These are phyloP conservation scores for Rhinichthys osculus DNA, from an alignment of 2,797 vertebrate species.

Conservation along the genomic window DNA sequence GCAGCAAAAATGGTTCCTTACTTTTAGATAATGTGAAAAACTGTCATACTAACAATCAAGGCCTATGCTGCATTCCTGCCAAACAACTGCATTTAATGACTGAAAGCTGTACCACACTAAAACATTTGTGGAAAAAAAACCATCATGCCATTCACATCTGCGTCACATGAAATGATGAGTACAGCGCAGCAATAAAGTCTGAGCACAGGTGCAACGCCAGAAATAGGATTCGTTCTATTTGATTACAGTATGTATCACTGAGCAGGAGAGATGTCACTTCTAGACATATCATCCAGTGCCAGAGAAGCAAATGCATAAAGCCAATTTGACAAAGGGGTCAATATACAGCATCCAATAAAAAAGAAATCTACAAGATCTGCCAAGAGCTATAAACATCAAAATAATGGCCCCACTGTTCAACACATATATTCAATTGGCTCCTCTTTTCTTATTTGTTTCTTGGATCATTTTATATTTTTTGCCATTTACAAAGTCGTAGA, in stretches of 20 bases:
- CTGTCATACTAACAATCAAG: slow-evolving; percentile 31
- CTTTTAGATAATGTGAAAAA: slow-evolving; percentile 29
- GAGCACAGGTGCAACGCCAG: slow-evolving; percentile 61
- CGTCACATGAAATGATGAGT: slow-evolving; percentile 56
- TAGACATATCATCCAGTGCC: slow-evolving; percentile 55
- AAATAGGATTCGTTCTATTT: slow-evolving; percentile 62
- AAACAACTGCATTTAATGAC: slow-evolving; percentile 48
- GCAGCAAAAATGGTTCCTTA: slow-evolving; percentile 27
- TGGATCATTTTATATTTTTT: slow-evolving; percentile 43
- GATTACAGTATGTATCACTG: slow-evolving; percentile 57
- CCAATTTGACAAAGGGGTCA: slow-evolving; percentile 63
- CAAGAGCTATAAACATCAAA: slow-evolving; percentile 57
- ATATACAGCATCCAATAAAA: slow-evolving; percentile 50
- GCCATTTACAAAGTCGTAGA: slow-evolving; percentile 51
- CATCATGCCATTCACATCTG: slow-evolving; percentile 51
- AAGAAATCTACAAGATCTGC: slow-evolving; percentile 57
- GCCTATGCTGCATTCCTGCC: slow-evolving; percentile 29
- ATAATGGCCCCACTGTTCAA: slow-evolving; percentile 49
- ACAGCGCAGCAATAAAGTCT: slow-evolving; percentile 54
- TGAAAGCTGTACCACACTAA: slow-evolving; percentile 38
- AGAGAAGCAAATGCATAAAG: slow-evolving; percentile 55
- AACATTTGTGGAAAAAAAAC: slow-evolving; percentile 44
- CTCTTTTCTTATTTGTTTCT: slow-evolving; percentile 45
- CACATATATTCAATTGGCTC: slow-evolving; percentile 52
- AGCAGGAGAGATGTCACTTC: slow-evolving; percentile 56